These are phyloP conservation scores for Piliocolobus tephrosceles DNA, from an alignment of 2,113 vertebrate genomes.

Conservation along the genomic window DNA sequence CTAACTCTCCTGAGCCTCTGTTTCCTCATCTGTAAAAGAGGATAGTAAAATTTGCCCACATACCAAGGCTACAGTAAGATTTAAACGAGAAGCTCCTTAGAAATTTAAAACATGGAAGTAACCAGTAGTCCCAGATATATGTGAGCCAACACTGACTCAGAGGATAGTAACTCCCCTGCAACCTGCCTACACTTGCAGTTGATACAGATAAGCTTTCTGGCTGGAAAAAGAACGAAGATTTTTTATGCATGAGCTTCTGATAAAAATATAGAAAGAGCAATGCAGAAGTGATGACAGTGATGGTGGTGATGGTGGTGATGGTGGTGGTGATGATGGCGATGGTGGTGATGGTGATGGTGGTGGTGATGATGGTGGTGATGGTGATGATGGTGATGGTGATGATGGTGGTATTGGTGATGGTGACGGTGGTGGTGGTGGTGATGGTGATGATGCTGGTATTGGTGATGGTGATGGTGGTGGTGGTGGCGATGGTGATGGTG, in stretches of 20 bases:
- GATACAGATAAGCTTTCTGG: background rate
- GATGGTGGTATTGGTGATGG: accelerated
- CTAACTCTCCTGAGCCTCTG: background rate
- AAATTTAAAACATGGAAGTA: background rate
- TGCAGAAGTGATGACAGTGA: background rate
- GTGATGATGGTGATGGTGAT: accelerated
- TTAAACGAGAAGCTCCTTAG: background rate
- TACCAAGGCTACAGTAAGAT: background rate
- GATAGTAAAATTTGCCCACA: background rate
- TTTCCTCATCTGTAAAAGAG: background rate
- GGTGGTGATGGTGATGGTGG: accelerated
- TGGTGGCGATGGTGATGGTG: accelerated
- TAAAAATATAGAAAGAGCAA: background rate
- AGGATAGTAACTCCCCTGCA: background rate
- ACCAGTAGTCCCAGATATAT: background rate
- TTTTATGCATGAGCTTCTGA: background rate
- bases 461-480: accelerated
- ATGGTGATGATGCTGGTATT: accelerated
- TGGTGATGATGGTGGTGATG: accelerated
- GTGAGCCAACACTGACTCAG: background rate
- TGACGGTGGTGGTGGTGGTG: accelerated
- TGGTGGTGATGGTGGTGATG: background rate
- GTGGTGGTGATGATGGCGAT: accelerated
- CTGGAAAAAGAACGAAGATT: background rate
- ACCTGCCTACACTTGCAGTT: background rate